Base-by-base conservation (phyloP, 2,888 invertebrate genomes). In the Myathropa florea region DNA sequence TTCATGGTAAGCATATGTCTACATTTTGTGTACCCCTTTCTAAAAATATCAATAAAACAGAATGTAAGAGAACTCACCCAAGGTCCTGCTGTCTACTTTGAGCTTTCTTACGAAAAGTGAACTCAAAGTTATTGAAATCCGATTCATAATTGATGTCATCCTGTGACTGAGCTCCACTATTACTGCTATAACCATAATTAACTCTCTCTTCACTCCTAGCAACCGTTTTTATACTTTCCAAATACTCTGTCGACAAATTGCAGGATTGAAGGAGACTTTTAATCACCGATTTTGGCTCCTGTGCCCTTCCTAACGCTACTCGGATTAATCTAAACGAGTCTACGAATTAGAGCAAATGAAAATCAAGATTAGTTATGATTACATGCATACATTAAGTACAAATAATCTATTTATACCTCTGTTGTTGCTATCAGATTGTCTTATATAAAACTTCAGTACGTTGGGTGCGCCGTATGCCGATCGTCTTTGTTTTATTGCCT, bases 161-260 rank as follows among this genome's bases (percentile, higher is more conserved):
- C 23, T 57, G 24, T 12, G 23, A 14, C 12, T 57, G 18, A 6
- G 46, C n/a, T 2, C 18, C 18, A 18, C 1, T 46, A 46, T 46
- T 18, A 3, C 2, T 18, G 46, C 6, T 9, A 2, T 46, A 46
- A n/a, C 46, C 46, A 18, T 46, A 46, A 46, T 7, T 46, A 18
- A 46, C 46, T 18, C 18, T 18, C 7, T 46, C 46, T 46, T 46
- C 46, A 7, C 6, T 46, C 6, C 7, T 2, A 3, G 7, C 7
- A 18, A 76, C 70, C 0, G 89, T 24, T 79, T 91, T 92, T 0
- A 97, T 95, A 92, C 95, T 96, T 91, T 97, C 97, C 6, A 98
- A 94, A 93, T 97, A 97, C 59, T 96, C 96, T n/a, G 98, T 97
- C 4, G 98, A 95, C 85, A 98, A 94, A 91, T 97, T 95, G 93